Conservation (phyloP, 2,888 invertebrate genomes). For the Machimus atricapillus region DNA sequence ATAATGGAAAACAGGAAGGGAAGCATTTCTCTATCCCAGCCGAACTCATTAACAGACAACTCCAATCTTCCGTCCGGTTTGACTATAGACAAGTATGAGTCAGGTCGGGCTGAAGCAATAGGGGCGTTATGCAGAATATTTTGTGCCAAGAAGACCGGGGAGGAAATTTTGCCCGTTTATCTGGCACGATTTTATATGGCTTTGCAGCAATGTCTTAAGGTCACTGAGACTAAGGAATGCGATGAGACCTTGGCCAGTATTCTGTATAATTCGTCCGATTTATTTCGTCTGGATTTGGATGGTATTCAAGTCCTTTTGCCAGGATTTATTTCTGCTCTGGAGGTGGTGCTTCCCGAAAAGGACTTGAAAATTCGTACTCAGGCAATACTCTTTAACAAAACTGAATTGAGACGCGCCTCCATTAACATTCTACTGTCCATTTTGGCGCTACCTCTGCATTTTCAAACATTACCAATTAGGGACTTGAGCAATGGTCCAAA, state of each 20-base stretch:
- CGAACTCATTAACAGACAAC: conserved; percentile 71
- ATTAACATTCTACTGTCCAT: conserved; percentile 91
- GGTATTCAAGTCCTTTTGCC: conserved; percentile 93
- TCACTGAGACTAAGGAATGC: conserved; percentile 72
- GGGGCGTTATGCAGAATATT: conserved; percentile 95
- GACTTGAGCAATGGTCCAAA: conserved; percentile 70
- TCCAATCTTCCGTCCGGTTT: conserved; percentile 73
- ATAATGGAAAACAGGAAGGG: conserved; percentile 69
- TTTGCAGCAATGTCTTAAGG: conserved; percentile 83
- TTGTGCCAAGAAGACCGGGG: conserved; percentile 93
- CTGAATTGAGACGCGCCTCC: conserved; percentile 87
- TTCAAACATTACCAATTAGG: conserved; percentile 76
- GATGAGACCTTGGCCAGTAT: conserved; percentile 87
- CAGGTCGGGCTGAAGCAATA: conserved; percentile 92
- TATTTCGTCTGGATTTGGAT: conserved; percentile 90
- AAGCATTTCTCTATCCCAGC: conserved; percentile 67
- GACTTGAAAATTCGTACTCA: conserved; percentile 79
- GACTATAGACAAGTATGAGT: conserved; percentile 80
- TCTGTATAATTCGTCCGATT: conserved; percentile 82
- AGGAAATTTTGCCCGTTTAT: conserved; percentile 88
- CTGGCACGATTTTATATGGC: conserved; percentile 93
- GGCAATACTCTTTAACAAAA: conserved; percentile 68
- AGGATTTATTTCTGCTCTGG: conserved; percentile 86
- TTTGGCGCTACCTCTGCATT: conserved; percentile 92
- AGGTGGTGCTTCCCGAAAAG: conserved; percentile 87